These are phyloP conservation scores for Amaurobius ferox DNA, from an alignment of 2,888 invertebrate genomes.

Conservation along the genomic window DNA sequence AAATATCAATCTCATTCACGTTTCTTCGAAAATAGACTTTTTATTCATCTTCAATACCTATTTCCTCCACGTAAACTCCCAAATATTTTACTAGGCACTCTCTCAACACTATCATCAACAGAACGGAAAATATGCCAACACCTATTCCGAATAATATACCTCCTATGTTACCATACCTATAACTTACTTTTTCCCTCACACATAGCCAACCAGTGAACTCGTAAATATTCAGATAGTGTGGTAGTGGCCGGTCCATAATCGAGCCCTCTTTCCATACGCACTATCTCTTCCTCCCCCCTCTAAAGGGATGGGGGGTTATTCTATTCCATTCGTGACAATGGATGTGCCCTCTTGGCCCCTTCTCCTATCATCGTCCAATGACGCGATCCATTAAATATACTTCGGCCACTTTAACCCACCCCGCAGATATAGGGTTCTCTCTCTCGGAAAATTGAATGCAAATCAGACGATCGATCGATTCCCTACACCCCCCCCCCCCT, in stretches of 20 bases:
- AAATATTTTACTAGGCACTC: background rate
- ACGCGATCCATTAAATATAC: slow-evolving; percentile 72
- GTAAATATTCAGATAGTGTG: slow-evolving; percentile 63
- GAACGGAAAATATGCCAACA: background rate
- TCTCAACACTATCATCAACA: background rate
- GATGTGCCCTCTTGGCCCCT: slow-evolving; percentile 71
- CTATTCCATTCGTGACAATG: slow-evolving; percentile 71
- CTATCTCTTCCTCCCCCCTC: slow-evolving; percentile 36
- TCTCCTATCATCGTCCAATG: slow-evolving; percentile 72
- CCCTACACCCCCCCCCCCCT: background rate
- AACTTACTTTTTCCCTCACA: background rate
- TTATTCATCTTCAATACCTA: background rate
- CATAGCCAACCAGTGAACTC: slow-evolving; percentile 13
- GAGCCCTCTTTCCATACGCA: slow-evolving; percentile 50
- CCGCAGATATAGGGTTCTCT: slow-evolving; percentile 37
- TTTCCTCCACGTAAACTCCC: background rate
- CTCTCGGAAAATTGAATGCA: slow-evolving; percentile 73
- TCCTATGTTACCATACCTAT: slow-evolving; percentile 12
- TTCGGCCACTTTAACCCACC: slow-evolving; percentile 64
- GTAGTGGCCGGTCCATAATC: slow-evolving; percentile 63
- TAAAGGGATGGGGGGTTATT: slow-evolving; percentile 3
- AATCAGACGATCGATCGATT: slow-evolving; percentile 68
- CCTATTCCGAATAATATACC: slow-evolving; percentile 10
- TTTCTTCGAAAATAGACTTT: background rate
- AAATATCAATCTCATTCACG: too few species aligned